phyloP scores from a whole-genome alignment of 2,888 invertebrate species.

The Trachelus troglodyta region DNA sequence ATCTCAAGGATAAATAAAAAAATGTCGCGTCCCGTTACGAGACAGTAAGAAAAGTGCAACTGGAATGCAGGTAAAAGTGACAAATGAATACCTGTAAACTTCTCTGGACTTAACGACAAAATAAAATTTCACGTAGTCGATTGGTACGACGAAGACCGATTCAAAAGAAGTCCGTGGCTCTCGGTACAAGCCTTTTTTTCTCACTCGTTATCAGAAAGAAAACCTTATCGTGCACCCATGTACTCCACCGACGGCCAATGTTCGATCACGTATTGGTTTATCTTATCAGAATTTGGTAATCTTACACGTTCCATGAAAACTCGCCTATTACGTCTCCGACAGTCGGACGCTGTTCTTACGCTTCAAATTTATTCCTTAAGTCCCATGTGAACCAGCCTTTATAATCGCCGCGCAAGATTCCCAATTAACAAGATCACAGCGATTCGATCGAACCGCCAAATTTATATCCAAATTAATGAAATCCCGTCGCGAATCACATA shows the following conservation, averaged over 20 bases:
- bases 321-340: conserved; percentile 4
- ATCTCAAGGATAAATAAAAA: background rate
- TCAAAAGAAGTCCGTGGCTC: background rate
- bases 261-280: conserved; percentile 44
- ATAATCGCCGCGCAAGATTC: background rate
- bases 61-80: background rate
- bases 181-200: background rate
- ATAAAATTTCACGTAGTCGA: background rate
- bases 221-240: conserved; percentile 2
- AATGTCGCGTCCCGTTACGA: background rate
- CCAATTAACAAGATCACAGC: background rate
- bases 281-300: conserved; percentile 44
- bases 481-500: background rate
- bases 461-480: background rate
- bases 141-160: background rate
- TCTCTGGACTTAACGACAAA: background rate
- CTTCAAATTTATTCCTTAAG: background rate
- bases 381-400: background rate
- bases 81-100: background rate
- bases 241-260: conserved; percentile 33
- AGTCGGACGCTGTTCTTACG: background rate
- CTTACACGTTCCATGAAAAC: conserved; percentile 26
- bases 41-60: background rate
- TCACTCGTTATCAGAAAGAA: background rate
- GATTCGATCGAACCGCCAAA: background rate